Conservation (phyloP, 2,888 invertebrate species). For the Eristalis arbustorum region DNA sequence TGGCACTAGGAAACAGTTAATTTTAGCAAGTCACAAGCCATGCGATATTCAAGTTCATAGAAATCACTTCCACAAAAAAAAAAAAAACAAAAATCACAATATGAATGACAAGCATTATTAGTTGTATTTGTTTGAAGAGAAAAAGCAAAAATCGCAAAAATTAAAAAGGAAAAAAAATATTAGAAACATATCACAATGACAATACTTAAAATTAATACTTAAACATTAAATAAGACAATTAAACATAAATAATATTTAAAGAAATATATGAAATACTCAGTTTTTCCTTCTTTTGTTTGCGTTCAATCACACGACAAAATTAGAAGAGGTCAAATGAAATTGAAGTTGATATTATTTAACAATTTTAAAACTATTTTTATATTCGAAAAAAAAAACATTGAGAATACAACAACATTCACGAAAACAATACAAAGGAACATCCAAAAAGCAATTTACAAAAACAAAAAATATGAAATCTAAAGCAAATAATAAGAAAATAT, state of each 20-base stretch:
- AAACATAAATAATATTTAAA: conserved; percentile 53
- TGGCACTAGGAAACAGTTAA: not conserved
- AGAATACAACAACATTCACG: conserved; percentile 26
- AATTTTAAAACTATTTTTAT: conserved; percentile 56
- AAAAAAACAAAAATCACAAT: not conserved
- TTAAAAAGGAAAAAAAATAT: conserved; percentile 74
- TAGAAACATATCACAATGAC: conserved; percentile 80
- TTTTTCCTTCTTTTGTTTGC: conserved; percentile 35
- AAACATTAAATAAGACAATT: conserved; percentile 68
- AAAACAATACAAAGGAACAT: conserved; percentile 27
- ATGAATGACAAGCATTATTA: not conserved
- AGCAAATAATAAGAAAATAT: conserved; percentile 34
- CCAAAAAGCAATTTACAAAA: conserved; percentile 67
- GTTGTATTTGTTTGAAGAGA: conserved; percentile 15
- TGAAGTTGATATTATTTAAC: conserved; percentile 61
- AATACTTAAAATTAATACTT: conserved; percentile 78
- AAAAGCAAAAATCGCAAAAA: conserved; percentile 71
- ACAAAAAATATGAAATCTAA: conserved; percentile 11
- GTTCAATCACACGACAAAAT: conserved; percentile 48
- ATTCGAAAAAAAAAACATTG: conserved; percentile 22
- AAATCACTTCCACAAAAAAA: not conserved
- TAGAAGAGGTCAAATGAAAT: conserved; percentile 44
- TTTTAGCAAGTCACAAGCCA: not conserved
- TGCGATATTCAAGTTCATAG: not conserved
- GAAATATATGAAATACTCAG: conserved; percentile 33